A percentile compares a stretch with the other conserved stretches of the same genome.
phyloP scores from a whole-genome alignment of 1,140 invertebrate species.

The Drosophila miranda region DNA sequence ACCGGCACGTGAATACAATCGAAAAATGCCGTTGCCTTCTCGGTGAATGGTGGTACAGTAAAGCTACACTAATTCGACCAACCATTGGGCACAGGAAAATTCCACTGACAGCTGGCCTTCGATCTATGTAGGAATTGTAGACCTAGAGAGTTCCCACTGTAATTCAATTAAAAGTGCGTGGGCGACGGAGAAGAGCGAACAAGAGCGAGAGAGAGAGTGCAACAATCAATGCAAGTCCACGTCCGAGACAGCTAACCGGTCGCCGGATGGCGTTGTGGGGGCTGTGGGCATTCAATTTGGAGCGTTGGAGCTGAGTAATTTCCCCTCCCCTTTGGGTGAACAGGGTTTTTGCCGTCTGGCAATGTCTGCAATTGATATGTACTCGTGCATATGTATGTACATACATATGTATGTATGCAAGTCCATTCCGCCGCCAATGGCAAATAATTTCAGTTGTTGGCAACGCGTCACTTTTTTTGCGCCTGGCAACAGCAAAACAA shows the following conservation, averaged over 20 bases:
- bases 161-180: constrained; percentile 33
- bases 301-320: constrained; percentile 21
- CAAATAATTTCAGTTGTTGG: constrained; percentile 46
- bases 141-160: constrained; percentile 3
- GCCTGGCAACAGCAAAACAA: constrained; percentile 52
- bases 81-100: neutral
- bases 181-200: constrained; percentile 16
- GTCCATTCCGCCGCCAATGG: constrained; percentile 28
- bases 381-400: no score
- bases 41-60: no score
- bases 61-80: no score
- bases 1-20: constrained; percentile 52
- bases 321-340: no score
- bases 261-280: constrained; percentile 8
- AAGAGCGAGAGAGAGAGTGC: constrained; percentile 2
- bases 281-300: constrained; percentile 16
- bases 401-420: constrained; percentile 5
- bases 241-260: constrained; percentile 3
- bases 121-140: no score
- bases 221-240: constrained; percentile 4
- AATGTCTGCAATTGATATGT: constrained; percentile 18
- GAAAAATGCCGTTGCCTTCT: constrained; percentile 41
- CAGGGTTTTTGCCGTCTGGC: constrained; percentile 24
- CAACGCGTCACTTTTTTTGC: constrained; percentile 36
- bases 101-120: no score